Percentiles rank a stretch among this genome's conserved stretches.
Conservation (phyloP, 2,888 invertebrate species). For the Drosophila rellima region DNA sequence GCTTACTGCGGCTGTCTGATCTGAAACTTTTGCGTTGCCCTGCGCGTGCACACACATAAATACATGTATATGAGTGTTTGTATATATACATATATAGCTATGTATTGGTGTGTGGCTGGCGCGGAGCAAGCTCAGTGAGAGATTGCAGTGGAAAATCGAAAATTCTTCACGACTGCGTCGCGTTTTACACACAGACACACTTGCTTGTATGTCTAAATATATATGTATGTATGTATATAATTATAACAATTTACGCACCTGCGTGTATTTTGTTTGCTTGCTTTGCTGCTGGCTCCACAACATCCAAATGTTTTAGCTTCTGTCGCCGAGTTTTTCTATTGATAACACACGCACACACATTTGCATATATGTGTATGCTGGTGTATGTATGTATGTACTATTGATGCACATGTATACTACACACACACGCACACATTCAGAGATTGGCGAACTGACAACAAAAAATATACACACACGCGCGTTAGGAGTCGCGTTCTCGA, state of each 20-base stretch:
- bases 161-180: conserved; percentile 94
- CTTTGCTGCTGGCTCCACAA: conserved; percentile 34
- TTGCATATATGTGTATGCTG: conserved; percentile 11
- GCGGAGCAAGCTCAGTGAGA: conserved; percentile 94
- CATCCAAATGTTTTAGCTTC: conserved; percentile 25
- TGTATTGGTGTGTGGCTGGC: conserved; percentile 32
- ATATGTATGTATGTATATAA: conserved; percentile 12
- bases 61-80: background rate
- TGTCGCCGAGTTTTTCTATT: conserved; percentile 40
- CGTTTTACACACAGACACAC: conserved; percentile 25
- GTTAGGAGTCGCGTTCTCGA: conserved; percentile 59
- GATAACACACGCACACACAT: conserved; percentile 47
- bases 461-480: conserved; percentile 72
- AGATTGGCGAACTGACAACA: conserved; percentile 54
- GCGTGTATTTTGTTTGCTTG: conserved; percentile 88
- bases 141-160: conserved; percentile 86
- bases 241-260: conserved; percentile 90
- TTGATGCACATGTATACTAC: conserved; percentile 31
- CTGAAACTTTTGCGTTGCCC: conserved; percentile 55
- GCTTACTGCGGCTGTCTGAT: conserved; percentile 59
- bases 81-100: conserved; percentile 5
- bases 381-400: conserved; percentile 23
- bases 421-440: conserved; percentile 24
- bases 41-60: conserved; percentile 46
- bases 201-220: conserved; percentile 1